Base-by-base conservation (phyloP, 2,888 invertebrate genomes). In the Candidula unifasciata region DNA sequence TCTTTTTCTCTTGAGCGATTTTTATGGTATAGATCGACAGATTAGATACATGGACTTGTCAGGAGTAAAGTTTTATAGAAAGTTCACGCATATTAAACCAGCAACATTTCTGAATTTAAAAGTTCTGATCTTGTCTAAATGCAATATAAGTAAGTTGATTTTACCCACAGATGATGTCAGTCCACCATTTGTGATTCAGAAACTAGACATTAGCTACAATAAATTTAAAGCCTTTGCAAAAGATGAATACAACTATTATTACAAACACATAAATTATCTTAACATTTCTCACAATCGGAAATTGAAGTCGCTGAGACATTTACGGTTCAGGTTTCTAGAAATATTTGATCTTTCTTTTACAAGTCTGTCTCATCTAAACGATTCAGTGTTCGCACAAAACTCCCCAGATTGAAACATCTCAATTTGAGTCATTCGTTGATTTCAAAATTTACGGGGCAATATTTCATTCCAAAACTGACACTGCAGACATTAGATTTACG, bases 321-420 rank as follows among this genome's bases (percentile, higher is more conserved):
- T 44, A 21, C 13, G 18, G 1, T 27, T 74, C 24, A 3, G 6
- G n/a, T 24, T 3, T 37, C 37, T 82, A 10, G n/a, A 82, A 66
- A 24, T n/a, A 8, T 66, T 82, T 2, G 82, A 82, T 64, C 66
- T 82, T 8, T 82, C 82, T 1, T 27, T 52, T 13, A 82, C 82
- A 52, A 52, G 52, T 10, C 21, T 82, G 3, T 24, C 24, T 24
- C 37, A 52, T 27, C 13, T 82, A n/a, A 30, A 37, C 24, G 24
- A 24, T 6, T 2, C 2, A 1, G 24, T 37, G 1, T 71, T 71
- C 24, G n/a, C n/a, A 18, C 0, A 24, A 3, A 3, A 10, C 24
- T 82, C 16, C 21, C 35, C 3, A 60, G 37, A 0, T 18, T 82
- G 8, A 44, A 44, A 3, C n/a, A 37, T 30, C 33, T 82, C 27